These are phyloP conservation scores for Lepus timidus DNA, from an alignment of 2,113 vertebrate genomes.

Conservation along the genomic window DNA sequence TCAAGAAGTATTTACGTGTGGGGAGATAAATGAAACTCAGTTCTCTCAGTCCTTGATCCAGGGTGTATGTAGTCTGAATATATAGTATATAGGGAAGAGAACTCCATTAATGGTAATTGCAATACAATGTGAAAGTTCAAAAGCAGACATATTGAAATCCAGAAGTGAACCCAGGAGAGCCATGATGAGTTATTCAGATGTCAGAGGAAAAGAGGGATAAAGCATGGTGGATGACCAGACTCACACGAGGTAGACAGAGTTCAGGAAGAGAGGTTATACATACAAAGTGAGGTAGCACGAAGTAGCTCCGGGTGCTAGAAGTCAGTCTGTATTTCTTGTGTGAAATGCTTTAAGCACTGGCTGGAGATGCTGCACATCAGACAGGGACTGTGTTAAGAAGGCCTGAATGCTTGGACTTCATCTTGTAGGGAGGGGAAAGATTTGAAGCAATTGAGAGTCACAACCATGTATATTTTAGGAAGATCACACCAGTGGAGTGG, in stretches of 20 bases:
- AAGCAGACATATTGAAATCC: constrained; percentile 1
- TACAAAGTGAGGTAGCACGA: not conserved
- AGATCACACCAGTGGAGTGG: not conserved
- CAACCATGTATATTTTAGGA: not conserved
- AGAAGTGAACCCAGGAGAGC: not conserved
- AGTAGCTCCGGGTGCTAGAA: not conserved
- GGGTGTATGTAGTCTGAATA: not conserved
- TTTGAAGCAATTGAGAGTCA: constrained; percentile 51
- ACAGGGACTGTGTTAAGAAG: not conserved
- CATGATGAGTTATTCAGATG: not conserved
- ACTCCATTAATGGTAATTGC: constrained; percentile 26
- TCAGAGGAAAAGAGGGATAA: constrained; percentile 1
- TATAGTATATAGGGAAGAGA: not conserved
- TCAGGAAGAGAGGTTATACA: not conserved
- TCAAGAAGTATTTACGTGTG: constrained; percentile 6
- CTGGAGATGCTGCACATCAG: not conserved
- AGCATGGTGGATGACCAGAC: not conserved
- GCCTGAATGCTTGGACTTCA: not conserved
- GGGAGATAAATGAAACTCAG: constrained; percentile 5
- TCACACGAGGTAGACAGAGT: not conserved
- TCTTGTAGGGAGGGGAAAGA: not conserved
- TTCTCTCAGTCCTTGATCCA: not conserved
- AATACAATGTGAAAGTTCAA: not conserved
- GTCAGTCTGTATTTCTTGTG: not conserved
- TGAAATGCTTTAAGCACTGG: not conserved